These are phyloP conservation scores for Camelus dromedarius DNA, from an alignment of 2,113 vertebrate species.

Conservation along the genomic window DNA sequence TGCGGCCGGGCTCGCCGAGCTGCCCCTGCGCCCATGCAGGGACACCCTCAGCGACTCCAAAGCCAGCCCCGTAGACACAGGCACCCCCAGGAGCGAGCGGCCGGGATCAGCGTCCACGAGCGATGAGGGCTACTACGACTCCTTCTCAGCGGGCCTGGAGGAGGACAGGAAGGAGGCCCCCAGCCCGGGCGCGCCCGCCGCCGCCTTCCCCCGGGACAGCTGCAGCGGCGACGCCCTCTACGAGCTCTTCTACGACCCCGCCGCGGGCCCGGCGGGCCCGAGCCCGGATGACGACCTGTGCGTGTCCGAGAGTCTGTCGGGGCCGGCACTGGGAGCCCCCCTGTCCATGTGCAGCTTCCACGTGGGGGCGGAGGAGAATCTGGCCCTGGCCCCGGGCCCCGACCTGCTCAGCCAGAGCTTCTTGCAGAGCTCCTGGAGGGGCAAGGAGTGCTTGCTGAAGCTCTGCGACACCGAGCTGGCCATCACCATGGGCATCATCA, in stretches of 20 bases:
- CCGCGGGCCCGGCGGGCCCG: conserved; percentile 84
- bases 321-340: conserved; percentile 87
- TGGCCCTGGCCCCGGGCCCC: conserved; percentile 87
- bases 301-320: conserved; percentile 87
- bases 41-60: conserved; percentile 84
- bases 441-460: conserved; percentile 93
- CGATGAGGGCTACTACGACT: conserved; percentile 94
- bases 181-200: conserved; percentile 77
- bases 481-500: conserved; percentile 93
- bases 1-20: conserved; percentile 53
- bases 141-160: conserved; percentile 90
- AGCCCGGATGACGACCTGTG: conserved; percentile 88
- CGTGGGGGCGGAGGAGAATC: conserved; percentile 92
- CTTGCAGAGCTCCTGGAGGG: conserved; percentile 92
- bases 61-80: conserved; percentile 86
- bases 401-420: conserved; percentile 90
- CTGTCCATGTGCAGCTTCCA: conserved; percentile 93
- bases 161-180: conserved; percentile 87
- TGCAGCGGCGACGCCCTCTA: conserved; percentile 94
- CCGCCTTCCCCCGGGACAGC: conserved; percentile 90
- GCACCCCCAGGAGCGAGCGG: conserved; percentile 91
- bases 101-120: conserved; percentile 91
- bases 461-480: conserved; percentile 93
- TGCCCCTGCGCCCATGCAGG: conserved; percentile 76
- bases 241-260: conserved; percentile 91